Evolutionary conservation across 2,113 vertebrate genomes (phyloP), one percentile per base, ranked within the genome.

Genomic region (Hymenochirus boettgeri): DNA sequence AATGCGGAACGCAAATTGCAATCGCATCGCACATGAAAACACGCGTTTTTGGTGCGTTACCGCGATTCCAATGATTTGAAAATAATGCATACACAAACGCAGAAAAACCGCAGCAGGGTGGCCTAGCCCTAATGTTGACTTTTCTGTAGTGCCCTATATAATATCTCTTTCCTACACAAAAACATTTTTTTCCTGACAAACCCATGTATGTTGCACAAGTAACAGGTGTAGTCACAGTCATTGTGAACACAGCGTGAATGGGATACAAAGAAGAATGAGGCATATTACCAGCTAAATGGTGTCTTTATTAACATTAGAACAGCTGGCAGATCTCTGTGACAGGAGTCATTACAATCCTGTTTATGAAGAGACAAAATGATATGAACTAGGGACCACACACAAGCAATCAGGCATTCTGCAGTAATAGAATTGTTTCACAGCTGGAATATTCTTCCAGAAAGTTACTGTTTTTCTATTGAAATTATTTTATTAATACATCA

Each of bases 291-390:
- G 80, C 74, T 81, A 82, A 86, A 82, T 70, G 74, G 72, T 72
- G 72, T 81, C 78, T 82, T 83, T 86, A 83, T 85, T 82, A 85
- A 76, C 70, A 80, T 81, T 65, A 72, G 73, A 85, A 84, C 82
- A 86, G 80, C 83, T 86, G 83, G 75, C 75, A 76, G 69, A 80
- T 79, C 73, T 84, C 45, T 80, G 69, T 75, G 78, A 79, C 76
- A 77, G 81, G n/a, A 15, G 75, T 85, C 74, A 73, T 80, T 82
- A 76, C 79, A 77, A 85, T 80, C 77, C 80, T 86, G 83, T 86
- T 81, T 83, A 75, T 75, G 73, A 78, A 79, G 76, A 69, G 83
- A 79, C 78, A 74, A 70, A 79, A 75, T 65, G 73, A 70, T 78
- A 82, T 82, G 78, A 61, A 11, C 0, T 60, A 71, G 70, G 70